Evolutionary conservation across 2,888 invertebrate genomes (phyloP), one percentile per base, ranked within the genome.

Genomic region (Dichetophora obliterata): DNA sequence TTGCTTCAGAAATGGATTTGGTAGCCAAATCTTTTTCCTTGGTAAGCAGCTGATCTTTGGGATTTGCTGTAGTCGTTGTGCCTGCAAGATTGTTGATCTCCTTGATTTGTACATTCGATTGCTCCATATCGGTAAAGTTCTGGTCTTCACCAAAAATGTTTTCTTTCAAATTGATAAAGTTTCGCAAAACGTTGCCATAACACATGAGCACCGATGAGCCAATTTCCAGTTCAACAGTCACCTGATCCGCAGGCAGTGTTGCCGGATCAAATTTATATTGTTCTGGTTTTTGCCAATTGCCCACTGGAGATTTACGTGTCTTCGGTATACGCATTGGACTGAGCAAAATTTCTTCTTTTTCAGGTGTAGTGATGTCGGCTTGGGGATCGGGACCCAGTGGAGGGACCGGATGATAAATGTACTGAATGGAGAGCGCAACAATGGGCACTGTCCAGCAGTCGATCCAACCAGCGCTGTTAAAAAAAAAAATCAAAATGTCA

Each of bases 81-180:
- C 90, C 90, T 37, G 78, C 75, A 0, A 89, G 86, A 19, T 90
- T 90, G 48, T 90, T 87, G 0, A 83, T 73, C 14, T 86, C 85
- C 79, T 86, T 91, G 0, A 92, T 90, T 50, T 90, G 90, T 9
- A 87, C 86, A 84, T 90, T 90, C 14, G 90, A 90, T 82, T 94
- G 93, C 83, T 95, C 95, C 95, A 98, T 97, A 84, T 98, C 98
- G 0, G 96, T 96, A 85, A 98, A 98, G 31, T 92, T 92, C 90
- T 99, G 98, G 90, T 98, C 96, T 89, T 97, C 98, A 0, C 99
- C 99, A 88, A 99, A 97, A 82, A 99, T 96, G 86, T 99, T 99
- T 90, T 99, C 98, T 91, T 98, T 94, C 59, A 98, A 91, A 90
- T 96, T 95, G 85, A 98, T 93, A 84, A 98, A 95, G 87, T 96